Evolutionary conservation across 1,140 invertebrate species (phyloP), one percentile per base, ranked within the genome.

Genomic region (Scylla paramamosain): DNA sequence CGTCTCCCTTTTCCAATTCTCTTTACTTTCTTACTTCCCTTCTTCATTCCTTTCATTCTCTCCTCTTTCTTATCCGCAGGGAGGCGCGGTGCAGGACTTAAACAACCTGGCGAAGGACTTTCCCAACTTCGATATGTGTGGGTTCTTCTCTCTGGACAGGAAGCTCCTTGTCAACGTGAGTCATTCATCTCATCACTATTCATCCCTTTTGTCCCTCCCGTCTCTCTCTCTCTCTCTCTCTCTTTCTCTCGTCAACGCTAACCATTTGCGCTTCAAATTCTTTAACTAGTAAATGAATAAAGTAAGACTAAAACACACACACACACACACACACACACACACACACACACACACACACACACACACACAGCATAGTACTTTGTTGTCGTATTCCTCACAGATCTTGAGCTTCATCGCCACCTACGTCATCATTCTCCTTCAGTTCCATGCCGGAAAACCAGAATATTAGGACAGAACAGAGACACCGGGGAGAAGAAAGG

Each of bases 271-370:
- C n/a, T n/a, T 77, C 67, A 77, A 12, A n/a, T 20, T 20, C 67
- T 1, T 20, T 20, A 12, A 12, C 67, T 7, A 12, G 20, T 20
- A 87, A 7, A 87, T 12, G 25, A 6, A 84, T 7, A 31, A 31
- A 14, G 7, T 10, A 14, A 88, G 31, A 88, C 86, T 39, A 31
- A 88, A 31, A 88, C 86, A 88, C 86, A 88, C 86, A 88, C 86
- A 88, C 86, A 88, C 86, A 88, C 86, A 88, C 86, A 88, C 86
- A 88, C 86, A 46, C 86, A 46, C 86, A 88, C 31, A 88, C 86
- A 88, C 86, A 88, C 31, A 88, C 86, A 88, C 29, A 32, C 31
- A 88, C 29, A 88, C 31, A 39, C 29, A 88, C 31, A 88, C 86
- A 88, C 86, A 88, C 86, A 39, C 86, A 88, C 86, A 88, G 52